Base-by-base conservation (phyloP, 2,888 invertebrate species). In the Eupelmus urozonus region DNA sequence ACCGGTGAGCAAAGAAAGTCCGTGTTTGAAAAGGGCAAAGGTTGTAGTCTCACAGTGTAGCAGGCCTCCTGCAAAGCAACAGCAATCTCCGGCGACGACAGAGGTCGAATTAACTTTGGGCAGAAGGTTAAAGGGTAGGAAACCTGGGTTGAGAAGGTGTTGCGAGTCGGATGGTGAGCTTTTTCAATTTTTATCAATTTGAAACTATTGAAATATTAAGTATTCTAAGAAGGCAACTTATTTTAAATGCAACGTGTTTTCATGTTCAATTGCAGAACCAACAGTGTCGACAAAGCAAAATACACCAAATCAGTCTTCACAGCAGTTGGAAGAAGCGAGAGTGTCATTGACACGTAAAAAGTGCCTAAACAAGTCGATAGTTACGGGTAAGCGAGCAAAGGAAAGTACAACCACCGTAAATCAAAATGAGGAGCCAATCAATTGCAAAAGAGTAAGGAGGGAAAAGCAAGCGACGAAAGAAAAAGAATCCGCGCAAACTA, bases 341-440 rank as follows among this genome's bases (percentile, higher is more conserved):
- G 71, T 80, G 27, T 76, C 66, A 23, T 27, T 66, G 13, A 73
- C 82, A 63, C 83, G 85, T 74, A 84, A 87, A 76, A 88, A 88
- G 86, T 87, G 88, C 87, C 85, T 86, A 80, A 86, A 49, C 70
- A 85, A 84, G 66, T 65, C 81, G 59, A 57, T 34, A 1, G 51
- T 83, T 93, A 90, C 90, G 92, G 92, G 88, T 92, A 92, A 81
- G 91, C 92, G 87, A 90, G 92, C 84, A 91, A 92, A 84, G 87
- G 90, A 85, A 13, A 16, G 13, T 0, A 45, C 11, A 34, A 23
- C 57, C 11, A 34, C 91, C 3, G 55, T 20, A n/a, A 76, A 71
- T 2, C 77, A 66, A 23, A 62, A n/a, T 20, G 80, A 82, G 3
- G 81, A 79, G 11, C 72, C 59, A 11, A n/a, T n/a, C n/a, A 76